A percentile compares a stretch with the other conserved stretches of the same genome.
Evolutionary conservation across 1,140 invertebrate species (phyloP).

Genomic region (Drosophila serrata): DNA sequence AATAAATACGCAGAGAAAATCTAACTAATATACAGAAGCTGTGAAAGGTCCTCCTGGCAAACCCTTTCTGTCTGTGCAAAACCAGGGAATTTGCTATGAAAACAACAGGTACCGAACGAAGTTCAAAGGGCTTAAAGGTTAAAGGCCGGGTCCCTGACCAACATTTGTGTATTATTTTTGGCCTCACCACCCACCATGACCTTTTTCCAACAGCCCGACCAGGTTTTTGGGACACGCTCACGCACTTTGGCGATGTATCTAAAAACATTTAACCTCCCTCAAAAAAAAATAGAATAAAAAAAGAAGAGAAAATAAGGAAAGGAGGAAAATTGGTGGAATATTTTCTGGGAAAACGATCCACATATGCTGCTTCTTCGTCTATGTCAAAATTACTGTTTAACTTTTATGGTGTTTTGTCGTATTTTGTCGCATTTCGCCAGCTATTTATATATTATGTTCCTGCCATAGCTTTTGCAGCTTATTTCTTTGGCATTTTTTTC

Average conservation of each 20-base stretch:
- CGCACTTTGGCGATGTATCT: slow-evolving; percentile 72
- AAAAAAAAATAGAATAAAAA: slow-evolving; percentile 5
- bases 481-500: slow-evolving; percentile 81
- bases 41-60: too few relatives aligned
- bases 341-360: slow-evolving; percentile 47
- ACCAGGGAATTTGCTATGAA: slow-evolving; percentile 15
- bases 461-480: slow-evolving; percentile 66
- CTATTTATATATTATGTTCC: slow-evolving; percentile 71
- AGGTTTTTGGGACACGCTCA: slow-evolving; percentile 55
- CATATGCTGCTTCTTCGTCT: slow-evolving; percentile 71
- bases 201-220: slow-evolving; percentile 26
- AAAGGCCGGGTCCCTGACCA: slow-evolving; percentile 37
- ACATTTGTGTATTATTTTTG: slow-evolving; percentile 34
- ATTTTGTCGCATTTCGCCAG: slow-evolving; percentile 64
- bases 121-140: slow-evolving; percentile 40
- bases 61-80: background rate
- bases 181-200: slow-evolving; percentile 34
- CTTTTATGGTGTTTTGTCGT: slow-evolving; percentile 78
- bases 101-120: slow-evolving; percentile 31
- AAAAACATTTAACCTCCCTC: slow-evolving; percentile 62
- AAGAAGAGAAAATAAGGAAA: slow-evolving; percentile 7
- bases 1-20: slow-evolving; percentile 19
- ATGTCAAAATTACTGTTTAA: slow-evolving; percentile 79
- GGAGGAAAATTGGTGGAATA: slow-evolving; percentile 56
- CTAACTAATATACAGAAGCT: background rate